Conservation (phyloP, 2,797 vertebrate genomes). For the Chromis chromis region DNA sequence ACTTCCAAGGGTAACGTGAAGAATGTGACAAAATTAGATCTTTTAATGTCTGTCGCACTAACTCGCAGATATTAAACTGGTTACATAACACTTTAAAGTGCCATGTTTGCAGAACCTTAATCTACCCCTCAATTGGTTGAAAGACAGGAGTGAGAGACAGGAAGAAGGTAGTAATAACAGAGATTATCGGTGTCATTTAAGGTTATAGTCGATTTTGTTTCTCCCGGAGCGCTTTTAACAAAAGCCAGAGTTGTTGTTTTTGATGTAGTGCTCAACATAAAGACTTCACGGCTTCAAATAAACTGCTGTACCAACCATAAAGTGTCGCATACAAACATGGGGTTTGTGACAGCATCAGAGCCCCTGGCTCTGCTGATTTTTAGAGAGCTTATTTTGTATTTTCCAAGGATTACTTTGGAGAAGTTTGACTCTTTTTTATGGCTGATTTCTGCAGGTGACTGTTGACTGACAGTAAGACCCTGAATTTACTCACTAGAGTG, state of each 20-base stretch:
- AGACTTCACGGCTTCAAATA: not conserved
- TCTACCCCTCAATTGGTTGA: too few relatives aligned
- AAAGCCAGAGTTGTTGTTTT: too few relatives aligned
- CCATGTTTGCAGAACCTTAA: constrained; percentile 1
- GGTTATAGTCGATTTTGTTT: not conserved
- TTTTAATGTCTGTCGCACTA: not conserved
- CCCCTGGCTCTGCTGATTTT: not conserved
- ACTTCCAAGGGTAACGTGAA: not conserved
- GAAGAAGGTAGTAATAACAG: too few relatives aligned
- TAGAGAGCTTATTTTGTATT: not conserved
- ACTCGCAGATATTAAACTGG: not conserved
- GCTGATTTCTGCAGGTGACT: constrained; percentile 4
- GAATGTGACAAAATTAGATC: not conserved
- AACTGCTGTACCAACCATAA: not conserved
- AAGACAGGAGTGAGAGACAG: too few relatives aligned
- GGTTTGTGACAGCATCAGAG: not conserved
- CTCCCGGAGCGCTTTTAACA: too few relatives aligned
- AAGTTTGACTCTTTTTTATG: constrained; percentile 11
- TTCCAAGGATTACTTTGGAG: constrained; percentile 24
- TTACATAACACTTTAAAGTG: constrained; percentile 1
- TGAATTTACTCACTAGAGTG: not conserved
- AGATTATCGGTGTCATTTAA: not conserved
- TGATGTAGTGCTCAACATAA: too few relatives aligned
- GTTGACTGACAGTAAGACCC: constrained; percentile 32
- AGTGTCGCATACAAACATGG: not conserved